phyloP scores from a whole-genome alignment of 2,113 vertebrate genomes.

The Anarhynchus alexandrinus region DNA sequence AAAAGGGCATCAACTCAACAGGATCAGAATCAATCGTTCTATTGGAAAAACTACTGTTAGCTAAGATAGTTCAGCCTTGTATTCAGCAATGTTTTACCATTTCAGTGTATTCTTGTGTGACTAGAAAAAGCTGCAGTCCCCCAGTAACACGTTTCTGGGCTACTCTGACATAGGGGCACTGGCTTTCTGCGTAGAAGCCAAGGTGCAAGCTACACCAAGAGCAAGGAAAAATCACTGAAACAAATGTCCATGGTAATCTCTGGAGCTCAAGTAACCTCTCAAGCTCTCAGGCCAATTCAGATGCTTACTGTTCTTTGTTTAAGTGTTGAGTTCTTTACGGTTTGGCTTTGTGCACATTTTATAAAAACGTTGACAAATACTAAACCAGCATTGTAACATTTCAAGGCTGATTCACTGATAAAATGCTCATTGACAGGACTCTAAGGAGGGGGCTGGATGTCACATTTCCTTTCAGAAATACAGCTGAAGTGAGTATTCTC shows the following conservation, averaged over 20 bases:
- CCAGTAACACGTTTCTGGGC: neutral
- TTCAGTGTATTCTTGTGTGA: neutral
- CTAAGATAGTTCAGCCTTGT: neutral
- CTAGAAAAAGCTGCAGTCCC: neutral
- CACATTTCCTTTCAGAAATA: conserved; percentile 37
- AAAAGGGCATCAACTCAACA: conserved; percentile 23
- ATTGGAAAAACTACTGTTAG: neutral
- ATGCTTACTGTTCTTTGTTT: neutral
- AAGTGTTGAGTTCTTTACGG: conserved; percentile 18
- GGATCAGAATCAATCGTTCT: neutral
- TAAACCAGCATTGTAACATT: neutral
- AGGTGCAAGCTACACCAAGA: neutral
- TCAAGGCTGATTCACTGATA: conserved; percentile 40
- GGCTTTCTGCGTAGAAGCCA: neutral
- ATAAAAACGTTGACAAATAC: neutral
- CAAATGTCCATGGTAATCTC: neutral
- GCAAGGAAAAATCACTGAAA: neutral
- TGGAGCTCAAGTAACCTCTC: conserved; percentile 3
- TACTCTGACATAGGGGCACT: neutral
- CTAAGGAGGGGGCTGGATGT: neutral
- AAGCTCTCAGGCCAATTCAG: neutral
- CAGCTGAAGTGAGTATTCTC: neutral
- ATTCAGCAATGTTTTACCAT: neutral
- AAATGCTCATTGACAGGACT: conserved; percentile 13
- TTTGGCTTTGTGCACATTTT: neutral